Evolutionary conservation across 2,888 invertebrate species (phyloP).

Genomic region (Ditylenchus weischeri): DNA sequence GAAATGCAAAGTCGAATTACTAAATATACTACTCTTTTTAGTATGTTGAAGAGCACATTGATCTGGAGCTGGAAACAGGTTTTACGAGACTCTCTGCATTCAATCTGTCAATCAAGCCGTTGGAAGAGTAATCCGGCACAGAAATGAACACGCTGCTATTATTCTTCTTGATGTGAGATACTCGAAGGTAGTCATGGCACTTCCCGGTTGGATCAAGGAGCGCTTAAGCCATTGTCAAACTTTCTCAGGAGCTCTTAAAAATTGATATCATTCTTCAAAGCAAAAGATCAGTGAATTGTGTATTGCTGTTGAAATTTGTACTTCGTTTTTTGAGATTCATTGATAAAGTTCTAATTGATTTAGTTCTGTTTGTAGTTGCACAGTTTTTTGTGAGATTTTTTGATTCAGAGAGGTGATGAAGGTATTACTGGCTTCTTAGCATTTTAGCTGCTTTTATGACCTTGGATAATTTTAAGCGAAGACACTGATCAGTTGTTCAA

Average conservation of each 20-base stretch:
- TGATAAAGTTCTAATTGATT: no score
- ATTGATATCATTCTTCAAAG: slow-evolving; percentile 20
- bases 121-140: slow-evolving; percentile 83
- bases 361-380: no score
- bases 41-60: slow-evolving; percentile 27
- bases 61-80: slow-evolving; percentile 20
- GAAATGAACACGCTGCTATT: slow-evolving; percentile 84
- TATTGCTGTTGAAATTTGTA: background rate
- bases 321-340: no score
- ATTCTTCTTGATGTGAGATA: slow-evolving; percentile 81
- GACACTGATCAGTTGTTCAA: no score
- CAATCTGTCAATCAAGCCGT: slow-evolving; percentile 88
- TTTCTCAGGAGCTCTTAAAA: slow-evolving; percentile 20
- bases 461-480: no score
- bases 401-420: no score
- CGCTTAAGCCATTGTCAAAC: slow-evolving; percentile 18
- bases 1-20: slow-evolving; percentile 59
- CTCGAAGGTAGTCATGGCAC: slow-evolving; percentile 10
- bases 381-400: no score
- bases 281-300: background rate
- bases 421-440: no score
- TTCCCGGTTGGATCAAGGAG: slow-evolving; percentile 29
- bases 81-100: slow-evolving; percentile 30
- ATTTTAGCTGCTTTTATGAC: no score
- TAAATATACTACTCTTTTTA: background rate